phyloP scores from a whole-genome alignment of 2,113 vertebrate species.

The Rhineura floridana region DNA sequence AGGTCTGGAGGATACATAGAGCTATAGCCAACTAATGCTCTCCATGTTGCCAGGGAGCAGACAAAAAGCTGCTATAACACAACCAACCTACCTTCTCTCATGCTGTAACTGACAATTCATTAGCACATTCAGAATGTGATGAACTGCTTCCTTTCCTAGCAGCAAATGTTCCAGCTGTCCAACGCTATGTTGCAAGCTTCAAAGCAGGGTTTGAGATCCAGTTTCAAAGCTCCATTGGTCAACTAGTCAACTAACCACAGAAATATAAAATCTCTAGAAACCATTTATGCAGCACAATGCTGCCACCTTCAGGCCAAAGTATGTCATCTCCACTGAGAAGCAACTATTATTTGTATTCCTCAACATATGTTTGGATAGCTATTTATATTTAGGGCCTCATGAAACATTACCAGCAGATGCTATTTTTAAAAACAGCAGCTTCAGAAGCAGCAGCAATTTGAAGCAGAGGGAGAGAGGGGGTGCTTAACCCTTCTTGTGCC shows the following conservation, averaged over 20 bases:
- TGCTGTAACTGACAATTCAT: not conserved
- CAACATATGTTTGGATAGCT: not conserved
- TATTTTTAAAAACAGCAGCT: not conserved
- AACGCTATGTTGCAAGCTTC: not conserved
- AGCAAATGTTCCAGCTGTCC: not conserved
- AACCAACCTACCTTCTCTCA: not conserved
- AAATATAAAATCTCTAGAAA: not conserved
- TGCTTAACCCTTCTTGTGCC: not conserved
- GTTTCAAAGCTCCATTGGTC: not conserved
- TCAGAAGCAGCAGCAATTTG: too few relatives aligned
- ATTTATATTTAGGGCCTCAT: not conserved
- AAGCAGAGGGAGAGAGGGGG: not conserved
- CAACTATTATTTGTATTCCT: not conserved
- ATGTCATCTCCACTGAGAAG: not conserved
- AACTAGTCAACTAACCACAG: too few relatives aligned
- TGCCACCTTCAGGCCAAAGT: constrained; percentile 1
- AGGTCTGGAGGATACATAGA: too few relatives aligned
- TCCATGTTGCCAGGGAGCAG: not conserved
- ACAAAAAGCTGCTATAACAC: not conserved
- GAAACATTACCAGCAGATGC: not conserved
- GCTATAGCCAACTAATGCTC: not conserved
- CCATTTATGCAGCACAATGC: not conserved
- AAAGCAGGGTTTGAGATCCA: not conserved
- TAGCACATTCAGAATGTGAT: not conserved
- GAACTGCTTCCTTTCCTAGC: not conserved